Evolutionary conservation across 35 echinoderm and acorn worm genomes (phyloP).

Genomic region (Antedon bifida): DNA sequence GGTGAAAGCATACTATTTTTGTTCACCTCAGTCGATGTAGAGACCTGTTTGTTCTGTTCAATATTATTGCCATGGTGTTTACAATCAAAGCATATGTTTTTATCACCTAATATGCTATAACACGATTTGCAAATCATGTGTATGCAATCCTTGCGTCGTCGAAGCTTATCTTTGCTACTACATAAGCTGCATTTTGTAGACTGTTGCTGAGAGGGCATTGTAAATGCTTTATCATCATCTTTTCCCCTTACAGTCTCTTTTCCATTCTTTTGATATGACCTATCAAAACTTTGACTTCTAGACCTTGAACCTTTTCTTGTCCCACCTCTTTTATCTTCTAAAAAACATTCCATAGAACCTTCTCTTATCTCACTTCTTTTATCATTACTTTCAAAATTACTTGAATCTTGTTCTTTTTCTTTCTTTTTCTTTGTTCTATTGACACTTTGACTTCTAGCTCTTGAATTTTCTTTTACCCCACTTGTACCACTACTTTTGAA

Average conservation of each 20-base stretch:
- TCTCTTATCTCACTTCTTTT: too few relatives aligned
- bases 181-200: conserved; percentile 13
- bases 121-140: conserved; percentile 18
- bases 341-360: too few relatives aligned
- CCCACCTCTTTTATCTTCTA: too few relatives aligned
- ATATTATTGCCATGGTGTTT: neutral
- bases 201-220: neutral
- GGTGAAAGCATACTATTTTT: neutral
- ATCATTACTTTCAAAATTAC: too few relatives aligned
- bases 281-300: conserved; percentile 6
- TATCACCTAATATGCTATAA: neutral
- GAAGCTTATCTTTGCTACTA: neutral
- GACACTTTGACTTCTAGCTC: neutral
- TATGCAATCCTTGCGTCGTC: conserved; percentile 12
- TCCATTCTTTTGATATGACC: neutral
- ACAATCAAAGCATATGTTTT: conserved; percentile 1
- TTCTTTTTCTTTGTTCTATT: neutral
- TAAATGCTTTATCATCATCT: neutral
- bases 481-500: too few relatives aligned
- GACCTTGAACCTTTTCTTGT: too few relatives aligned
- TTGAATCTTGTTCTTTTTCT: too few relatives aligned
- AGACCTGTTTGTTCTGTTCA: neutral
- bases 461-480: too few relatives aligned
- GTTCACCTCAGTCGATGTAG: neutral
- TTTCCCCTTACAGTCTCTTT: neutral